Evolutionary conservation across 2,113 vertebrate genomes (phyloP), one percentile per base, ranked within the genome.

Genomic region (Leiothrix lutea): DNA sequence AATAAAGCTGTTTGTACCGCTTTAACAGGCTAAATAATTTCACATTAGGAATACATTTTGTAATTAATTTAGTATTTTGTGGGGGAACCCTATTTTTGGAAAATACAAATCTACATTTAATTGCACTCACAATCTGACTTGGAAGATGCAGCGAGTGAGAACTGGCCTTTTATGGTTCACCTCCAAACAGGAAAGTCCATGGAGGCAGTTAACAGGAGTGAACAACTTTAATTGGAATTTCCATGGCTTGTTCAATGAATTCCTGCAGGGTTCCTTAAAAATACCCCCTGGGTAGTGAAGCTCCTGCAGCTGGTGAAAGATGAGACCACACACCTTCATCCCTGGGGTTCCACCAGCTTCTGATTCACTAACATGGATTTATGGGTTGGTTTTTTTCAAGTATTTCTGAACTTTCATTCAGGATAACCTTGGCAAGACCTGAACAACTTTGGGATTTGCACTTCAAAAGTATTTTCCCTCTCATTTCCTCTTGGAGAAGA

Each of bases 1-100:
- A 79, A 62, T 86, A 92, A 90, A 90, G 86, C 85, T 91, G 86
- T 88, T 94, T 96, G 91, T 79, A 88, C 67, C 3, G 3, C 80
- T 94, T 84, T 88, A 84, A 40, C 88, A 62, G 82, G 53, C 80
- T 61, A 92, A 94, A 90, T 93, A 88, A 92, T 95, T 89, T 75
- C 77, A 69, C 53, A 19, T 94, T 83, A 78, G 38, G 64, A 74
- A 92, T 79, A 53, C 61, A n/a, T 88, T 88, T 80, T 94, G 75
- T 78, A 93, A 92, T 93, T 77, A 90, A 70, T 79, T 62, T 67
- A 22, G 74, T 44, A 17, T 90, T 94, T 86, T 45, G 69, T 60
- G 58, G 35, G 47, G 29, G 36, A 95, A 54, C 48, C 6, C 3
- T 50, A 18, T 78, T 88, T 91, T 93, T 53, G 21, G 60, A 61